Base-by-base conservation (phyloP, 2,113 vertebrate genomes). In the Embiotoca jacksoni region DNA sequence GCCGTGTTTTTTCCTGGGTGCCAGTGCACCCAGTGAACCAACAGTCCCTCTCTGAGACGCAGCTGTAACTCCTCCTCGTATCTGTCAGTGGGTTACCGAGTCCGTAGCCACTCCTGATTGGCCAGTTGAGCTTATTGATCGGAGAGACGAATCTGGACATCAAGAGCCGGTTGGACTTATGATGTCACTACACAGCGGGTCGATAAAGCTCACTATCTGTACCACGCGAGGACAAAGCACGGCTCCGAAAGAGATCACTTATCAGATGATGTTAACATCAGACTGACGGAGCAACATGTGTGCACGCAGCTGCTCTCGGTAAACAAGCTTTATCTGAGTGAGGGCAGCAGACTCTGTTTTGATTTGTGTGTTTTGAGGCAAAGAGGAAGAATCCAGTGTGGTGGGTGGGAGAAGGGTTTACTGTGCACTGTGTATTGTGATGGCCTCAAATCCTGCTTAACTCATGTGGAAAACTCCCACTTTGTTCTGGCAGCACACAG, bases 401-500 rank as follows among this genome's bases (percentile, higher is more conserved):
- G 55, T 67, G 55, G 64, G 66, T 55, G 59, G 49, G 60, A 72
- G 62, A 52, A 36, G 55, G 23, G 23, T 73, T 62, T 47, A 30
- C 46, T 78, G 67, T 36, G 47, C 13, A 15, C 67, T 62, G 35
- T 63, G 70, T 65, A 77, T 80, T 68, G 56, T 31, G 70, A 67
- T 77, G 68, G 65, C 52, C 64, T 80, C 72, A 87, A 85, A 91
- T 89, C 59, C 72, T 62, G 62, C 78, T 72, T 78, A 84, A 81
- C 77, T 84, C 81, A 76, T 80, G 87, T 89, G 81, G 83, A 92
- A 93, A 90, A 84, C 79, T 79, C 49, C 72, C 64, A 78, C 85
- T 87, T 87, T 87, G 74, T 78, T 88, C 75, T 80, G 65, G 39
- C 71, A 61, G 75, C 37, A 49, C 80, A 50, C 66, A 63, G 66